phyloP scores from a whole-genome alignment of 2,888 invertebrate genomes.

The Ceramica pisi region DNA sequence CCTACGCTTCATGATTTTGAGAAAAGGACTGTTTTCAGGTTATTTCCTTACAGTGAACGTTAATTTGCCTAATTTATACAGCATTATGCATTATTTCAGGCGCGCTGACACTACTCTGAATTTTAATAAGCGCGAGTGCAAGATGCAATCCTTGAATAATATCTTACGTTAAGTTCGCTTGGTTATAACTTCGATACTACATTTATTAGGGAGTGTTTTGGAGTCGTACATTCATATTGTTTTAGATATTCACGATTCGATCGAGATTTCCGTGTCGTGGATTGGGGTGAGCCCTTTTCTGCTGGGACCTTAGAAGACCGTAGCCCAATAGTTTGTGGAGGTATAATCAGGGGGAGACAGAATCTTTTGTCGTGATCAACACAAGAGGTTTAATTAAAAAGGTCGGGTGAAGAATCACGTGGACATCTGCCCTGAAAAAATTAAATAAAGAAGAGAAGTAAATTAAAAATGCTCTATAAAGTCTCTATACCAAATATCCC shows the following conservation, averaged over 20 bases:
- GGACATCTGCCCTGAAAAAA: too few relatives aligned
- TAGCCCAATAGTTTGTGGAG: not conserved
- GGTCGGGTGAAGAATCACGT: too few relatives aligned
- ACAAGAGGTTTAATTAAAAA: not conserved
- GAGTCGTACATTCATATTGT: slow-evolving; percentile 11
- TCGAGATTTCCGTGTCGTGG: slow-evolving; percentile 4
- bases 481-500: too few relatives aligned
- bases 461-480: too few relatives aligned
- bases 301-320: too few relatives aligned
- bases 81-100: slow-evolving; percentile 50
- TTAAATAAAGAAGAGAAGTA: too few relatives aligned
- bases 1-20: slow-evolving; percentile 7
- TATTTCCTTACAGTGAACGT: slow-evolving; percentile 52
- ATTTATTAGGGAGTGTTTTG: slow-evolving; percentile 26
- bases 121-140: slow-evolving; percentile 55
- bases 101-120: slow-evolving; percentile 55
- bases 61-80: slow-evolving; percentile 54
- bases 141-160: slow-evolving; percentile 60
- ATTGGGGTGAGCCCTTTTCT: not conserved
- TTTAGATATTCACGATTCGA: slow-evolving; percentile 1
- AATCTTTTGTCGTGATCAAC: too few relatives aligned
- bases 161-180: slow-evolving; percentile 24
- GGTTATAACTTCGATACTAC: slow-evolving; percentile 16
- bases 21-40: slow-evolving; percentile 31
- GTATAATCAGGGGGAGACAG: not conserved